Conservation (phyloP, 2,797 vertebrate genomes). For the Anabas testudineus region DNA sequence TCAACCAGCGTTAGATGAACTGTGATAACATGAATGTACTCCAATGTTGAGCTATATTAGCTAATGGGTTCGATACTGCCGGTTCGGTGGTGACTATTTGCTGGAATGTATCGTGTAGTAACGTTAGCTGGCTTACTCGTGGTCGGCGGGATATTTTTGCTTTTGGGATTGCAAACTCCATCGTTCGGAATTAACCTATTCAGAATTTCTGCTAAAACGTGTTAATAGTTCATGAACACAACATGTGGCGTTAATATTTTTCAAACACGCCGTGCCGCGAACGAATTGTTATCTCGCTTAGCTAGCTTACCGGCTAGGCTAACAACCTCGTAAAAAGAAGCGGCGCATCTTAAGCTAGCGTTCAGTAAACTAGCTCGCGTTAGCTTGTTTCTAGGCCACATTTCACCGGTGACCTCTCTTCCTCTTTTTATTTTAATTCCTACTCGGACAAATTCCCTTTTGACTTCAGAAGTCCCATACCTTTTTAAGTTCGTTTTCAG, state of each 20-base stretch:
- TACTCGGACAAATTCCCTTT: not conserved
- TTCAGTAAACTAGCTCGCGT: slow-evolving; percentile 41
- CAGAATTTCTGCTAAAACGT: rapidly evolving
- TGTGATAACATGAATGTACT: no score
- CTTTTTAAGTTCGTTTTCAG: slow-evolving; percentile 97
- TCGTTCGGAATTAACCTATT: rapidly evolving
- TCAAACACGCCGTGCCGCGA: not conserved
- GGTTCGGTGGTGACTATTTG: slow-evolving; percentile 53
- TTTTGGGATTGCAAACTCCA: not conserved
- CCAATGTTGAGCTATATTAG: not conserved
- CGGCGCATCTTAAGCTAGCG: slow-evolving; percentile 40
- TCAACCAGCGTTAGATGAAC: not conserved
- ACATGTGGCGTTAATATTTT: not conserved
- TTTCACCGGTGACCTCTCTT: slow-evolving; percentile 21
- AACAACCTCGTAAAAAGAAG: slow-evolving; percentile 24
- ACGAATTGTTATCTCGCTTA: slow-evolving; percentile 8
- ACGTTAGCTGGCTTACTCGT: slow-evolving; percentile 50
- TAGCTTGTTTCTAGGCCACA: slow-evolving; percentile 69
- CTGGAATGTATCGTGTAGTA: slow-evolving; percentile 50
- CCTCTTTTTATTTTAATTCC: not conserved
- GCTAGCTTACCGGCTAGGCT: slow-evolving; percentile 21
- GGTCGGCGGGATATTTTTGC: slow-evolving; percentile 22
- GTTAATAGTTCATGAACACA: rapidly evolving
- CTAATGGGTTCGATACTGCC: not conserved
- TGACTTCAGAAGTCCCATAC: slow-evolving; percentile 64